Base-by-base conservation (phyloP, 2,888 invertebrate species). In the Phorcus lineatus region DNA sequence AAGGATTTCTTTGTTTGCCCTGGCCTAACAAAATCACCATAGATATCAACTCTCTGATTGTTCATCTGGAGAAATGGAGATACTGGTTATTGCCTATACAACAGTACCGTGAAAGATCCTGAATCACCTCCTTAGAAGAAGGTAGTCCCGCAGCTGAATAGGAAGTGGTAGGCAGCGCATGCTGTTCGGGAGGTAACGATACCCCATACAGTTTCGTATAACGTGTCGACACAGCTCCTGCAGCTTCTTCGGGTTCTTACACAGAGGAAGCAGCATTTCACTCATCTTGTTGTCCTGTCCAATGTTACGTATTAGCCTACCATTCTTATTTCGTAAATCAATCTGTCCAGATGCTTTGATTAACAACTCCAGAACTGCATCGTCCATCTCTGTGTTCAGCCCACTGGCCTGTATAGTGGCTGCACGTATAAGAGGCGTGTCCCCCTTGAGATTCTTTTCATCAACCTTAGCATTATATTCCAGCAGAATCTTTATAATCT, bases 391-490 rank as follows among this genome's bases (percentile, higher is more conserved):
- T 0, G 88, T 90, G 74, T 91, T 90, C 16, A 92, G 84, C 16
- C 92, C 92, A 55, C 88, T 87, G 1, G 88, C 88, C 74, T 90
- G 86, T n/a, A 92, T 86, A 74, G 84, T 84, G 4, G 89, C 89
- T 19, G 89, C 87, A 36, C 91, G 79, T 62, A 86, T 83, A 6
- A 92, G 74, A 0, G 93, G 91, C 0, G 89, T 90, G 16, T 87
- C 76, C 0, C 92, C 92, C 36, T 84, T 85, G 2, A 85, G 78
- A 83, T 92, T 92, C n/a, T 77, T 80, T 2, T 84, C 82, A 78
- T 90, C 87, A 11, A 91, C 86, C 52, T 85, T 84, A 11, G 92
- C 92, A 80, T 92, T 92, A 81, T 92, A 92, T 24, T 92, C 90
- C 62, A 93, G 83, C 9, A 93, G 86, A n/a, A 91, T 81, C 54